phyloP scores from a whole-genome alignment of 2,797 vertebrate genomes.

The Psittacula derbiana region DNA sequence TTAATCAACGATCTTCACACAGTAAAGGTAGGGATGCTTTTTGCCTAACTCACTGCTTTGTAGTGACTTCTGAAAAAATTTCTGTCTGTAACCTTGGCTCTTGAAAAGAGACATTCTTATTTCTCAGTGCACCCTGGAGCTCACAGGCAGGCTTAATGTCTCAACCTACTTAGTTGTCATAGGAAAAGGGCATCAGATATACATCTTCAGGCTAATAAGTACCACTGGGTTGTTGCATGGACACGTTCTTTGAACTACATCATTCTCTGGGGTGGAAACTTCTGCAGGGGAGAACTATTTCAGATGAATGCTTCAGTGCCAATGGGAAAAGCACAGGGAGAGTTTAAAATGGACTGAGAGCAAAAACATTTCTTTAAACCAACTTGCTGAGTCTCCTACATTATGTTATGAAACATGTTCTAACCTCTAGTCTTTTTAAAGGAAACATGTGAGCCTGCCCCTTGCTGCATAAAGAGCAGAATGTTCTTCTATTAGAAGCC shows the following conservation, averaged over 20 bases:
- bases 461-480: neutral
- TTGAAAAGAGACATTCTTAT: neutral
- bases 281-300: neutral
- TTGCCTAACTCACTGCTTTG: neutral
- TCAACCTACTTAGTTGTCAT: neutral
- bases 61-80: neutral
- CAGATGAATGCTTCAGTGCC: constrained; percentile 5
- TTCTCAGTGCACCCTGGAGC: neutral
- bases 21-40: neutral
- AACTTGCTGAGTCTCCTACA: neutral
- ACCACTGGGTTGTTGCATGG: neutral
- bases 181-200: neutral
- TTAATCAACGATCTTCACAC: neutral
- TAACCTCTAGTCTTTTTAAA: constrained; percentile 20
- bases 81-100: neutral
- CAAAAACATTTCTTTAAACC: constrained; percentile 22
- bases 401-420: neutral
- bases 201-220: neutral
- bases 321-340: neutral
- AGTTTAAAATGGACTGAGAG: constrained; percentile 12
- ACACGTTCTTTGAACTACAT: neutral
- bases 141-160: neutral
- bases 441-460: neutral
- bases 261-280: neutral
- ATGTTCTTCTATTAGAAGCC: neutral